Percentiles rank a stretch among this genome's conserved stretches.
Conservation (phyloP, 37 sponge, comb jelly and placozoan species). For the Tethya wilhelma region DNA sequence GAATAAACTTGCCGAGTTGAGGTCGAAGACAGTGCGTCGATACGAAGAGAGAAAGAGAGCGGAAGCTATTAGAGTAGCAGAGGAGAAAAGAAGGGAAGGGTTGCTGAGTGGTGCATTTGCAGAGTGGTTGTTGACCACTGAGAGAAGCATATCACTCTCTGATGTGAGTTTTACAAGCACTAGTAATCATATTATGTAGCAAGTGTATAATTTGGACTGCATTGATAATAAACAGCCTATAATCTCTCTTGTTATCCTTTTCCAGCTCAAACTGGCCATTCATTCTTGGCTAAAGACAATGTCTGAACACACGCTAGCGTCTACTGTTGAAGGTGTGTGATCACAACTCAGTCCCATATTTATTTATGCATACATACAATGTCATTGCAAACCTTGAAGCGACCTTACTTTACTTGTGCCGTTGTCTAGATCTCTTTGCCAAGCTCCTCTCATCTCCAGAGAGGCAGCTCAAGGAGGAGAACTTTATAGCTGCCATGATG, state of each 20-base stretch:
- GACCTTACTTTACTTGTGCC: neutral
- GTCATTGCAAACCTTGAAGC: no score
- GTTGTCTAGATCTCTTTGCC: neutral
- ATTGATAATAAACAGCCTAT: constrained; percentile 2
- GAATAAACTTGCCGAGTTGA: constrained; percentile 48
- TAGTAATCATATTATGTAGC: neutral
- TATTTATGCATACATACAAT: no score
- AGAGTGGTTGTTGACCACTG: constrained; percentile 43
- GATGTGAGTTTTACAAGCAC: constrained; percentile 14
- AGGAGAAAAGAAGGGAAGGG: constrained; percentile 1
- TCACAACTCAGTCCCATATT: no score
- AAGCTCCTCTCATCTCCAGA: neutral
- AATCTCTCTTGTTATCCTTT: no score
- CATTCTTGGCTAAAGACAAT: constrained; percentile 4
- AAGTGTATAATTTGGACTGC: neutral
- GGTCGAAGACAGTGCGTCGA: constrained; percentile 42
- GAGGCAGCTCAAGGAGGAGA: neutral
- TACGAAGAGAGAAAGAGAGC: constrained; percentile 47
- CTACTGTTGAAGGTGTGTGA: neutral
- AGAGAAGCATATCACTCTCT: neutral
- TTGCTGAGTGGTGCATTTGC: constrained; percentile 27
- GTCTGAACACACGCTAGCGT: neutral
- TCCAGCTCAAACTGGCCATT: constrained; percentile 8
- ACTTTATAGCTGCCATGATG: constrained; percentile 3
- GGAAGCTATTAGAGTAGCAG: constrained; percentile 35